These are phyloP conservation scores for Paramormyrops kingsleyae DNA, from an alignment of 2,113 vertebrate genomes.

Conservation along the genomic window DNA sequence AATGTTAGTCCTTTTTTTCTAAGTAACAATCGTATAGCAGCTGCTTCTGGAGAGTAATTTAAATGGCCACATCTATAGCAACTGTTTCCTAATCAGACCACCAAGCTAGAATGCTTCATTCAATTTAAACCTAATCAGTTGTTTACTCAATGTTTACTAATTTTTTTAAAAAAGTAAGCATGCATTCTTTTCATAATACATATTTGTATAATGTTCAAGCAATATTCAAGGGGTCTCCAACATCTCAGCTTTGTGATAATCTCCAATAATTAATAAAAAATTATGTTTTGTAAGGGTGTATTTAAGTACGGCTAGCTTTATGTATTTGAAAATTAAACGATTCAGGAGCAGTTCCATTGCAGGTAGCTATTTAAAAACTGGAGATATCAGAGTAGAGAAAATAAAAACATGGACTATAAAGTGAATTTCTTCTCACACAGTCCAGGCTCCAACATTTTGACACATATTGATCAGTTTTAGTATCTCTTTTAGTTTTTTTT, in stretches of 20 bases:
- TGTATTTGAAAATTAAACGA: not conserved
- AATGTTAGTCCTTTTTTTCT: not conserved
- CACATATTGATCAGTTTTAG: not conserved
- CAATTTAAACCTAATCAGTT: not conserved
- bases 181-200: not conserved
- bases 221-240: not conserved
- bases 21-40: not conserved
- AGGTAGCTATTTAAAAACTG: not conserved
- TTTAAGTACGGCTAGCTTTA: not conserved
- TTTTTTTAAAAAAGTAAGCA: not conserved
- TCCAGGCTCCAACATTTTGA: not conserved
- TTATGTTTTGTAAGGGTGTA: not conserved
- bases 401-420: not conserved
- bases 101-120: not conserved
- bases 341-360: not conserved
- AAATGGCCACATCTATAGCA: not conserved
- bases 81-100: not conserved
- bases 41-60: not conserved
- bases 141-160: not conserved
- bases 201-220: not conserved
- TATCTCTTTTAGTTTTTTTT: not conserved
- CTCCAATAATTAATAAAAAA: not conserved
- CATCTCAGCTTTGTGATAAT: not conserved
- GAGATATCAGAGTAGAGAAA: not conserved
- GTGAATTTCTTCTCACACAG: not conserved